phyloP scores from a whole-genome alignment of 2,888 invertebrate genomes.

The Autographa pulchrina region DNA sequence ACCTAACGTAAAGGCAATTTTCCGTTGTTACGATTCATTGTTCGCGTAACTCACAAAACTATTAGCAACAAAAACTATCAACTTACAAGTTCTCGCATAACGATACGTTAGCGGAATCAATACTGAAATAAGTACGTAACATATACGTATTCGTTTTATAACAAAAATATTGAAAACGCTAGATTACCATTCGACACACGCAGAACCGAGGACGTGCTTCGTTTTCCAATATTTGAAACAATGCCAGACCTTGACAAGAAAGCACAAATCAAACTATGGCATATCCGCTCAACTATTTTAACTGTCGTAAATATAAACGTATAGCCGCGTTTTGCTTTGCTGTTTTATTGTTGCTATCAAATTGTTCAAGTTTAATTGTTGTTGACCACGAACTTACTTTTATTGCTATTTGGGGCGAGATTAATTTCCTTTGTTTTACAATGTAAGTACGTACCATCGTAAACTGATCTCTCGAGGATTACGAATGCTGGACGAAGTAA shows the following conservation, averaged over 20 bases:
- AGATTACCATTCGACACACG: constrained; percentile 80
- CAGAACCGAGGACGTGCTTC: constrained; percentile 76
- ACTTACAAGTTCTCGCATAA: constrained; percentile 5
- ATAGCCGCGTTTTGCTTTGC: constrained; percentile 60
- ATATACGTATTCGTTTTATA: constrained; percentile 71
- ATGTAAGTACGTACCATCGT: not conserved
- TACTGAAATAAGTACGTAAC: constrained; percentile 59
- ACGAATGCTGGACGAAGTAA: not conserved
- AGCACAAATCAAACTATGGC: constrained; percentile 81
- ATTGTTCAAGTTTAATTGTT: constrained; percentile 67
- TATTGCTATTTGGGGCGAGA: constrained; percentile 25
- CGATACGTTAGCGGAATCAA: constrained; percentile 41
- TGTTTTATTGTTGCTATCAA: constrained; percentile 70
- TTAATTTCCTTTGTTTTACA: constrained; percentile 15
- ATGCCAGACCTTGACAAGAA: constrained; percentile 80
- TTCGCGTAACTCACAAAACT: not conserved
- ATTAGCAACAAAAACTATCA: constrained; percentile 17
- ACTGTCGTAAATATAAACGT: constrained; percentile 71
- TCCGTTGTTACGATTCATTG: not conserved
- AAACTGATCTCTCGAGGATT: not conserved
- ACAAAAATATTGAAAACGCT: constrained; percentile 82
- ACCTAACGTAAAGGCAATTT: constrained; percentile 14
- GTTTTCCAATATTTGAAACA: constrained; percentile 84
- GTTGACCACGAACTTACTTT: constrained; percentile 62
- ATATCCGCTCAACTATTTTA: constrained; percentile 72